A percentile compares a stretch with the other conserved stretches of the same genome.
Conservation (phyloP, 2,113 vertebrate genomes). For the Aramus guarauna region DNA sequence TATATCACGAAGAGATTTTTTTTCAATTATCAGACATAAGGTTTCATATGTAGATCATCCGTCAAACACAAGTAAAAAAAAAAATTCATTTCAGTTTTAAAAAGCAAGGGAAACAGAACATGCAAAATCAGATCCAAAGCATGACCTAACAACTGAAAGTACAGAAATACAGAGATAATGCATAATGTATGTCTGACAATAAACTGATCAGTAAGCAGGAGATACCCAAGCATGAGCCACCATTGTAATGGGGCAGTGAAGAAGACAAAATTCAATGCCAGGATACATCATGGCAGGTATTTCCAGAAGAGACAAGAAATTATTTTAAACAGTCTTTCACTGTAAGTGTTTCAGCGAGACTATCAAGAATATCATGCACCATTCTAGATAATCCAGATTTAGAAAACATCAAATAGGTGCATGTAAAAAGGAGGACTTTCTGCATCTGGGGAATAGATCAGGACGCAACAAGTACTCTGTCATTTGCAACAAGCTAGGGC, state of each 20-base stretch:
- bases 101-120: background rate
- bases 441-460: background rate
- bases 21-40: background rate
- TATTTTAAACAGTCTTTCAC: background rate
- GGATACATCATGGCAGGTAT: background rate
- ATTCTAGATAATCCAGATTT: background rate
- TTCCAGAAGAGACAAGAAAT: background rate
- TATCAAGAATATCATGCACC: background rate
- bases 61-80: background rate
- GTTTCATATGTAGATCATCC: background rate
- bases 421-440: background rate
- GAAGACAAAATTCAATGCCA: background rate
- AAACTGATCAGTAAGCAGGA: background rate
- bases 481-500: background rate
- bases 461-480: background rate
- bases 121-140: background rate
- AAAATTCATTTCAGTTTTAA: background rate
- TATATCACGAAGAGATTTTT: background rate
- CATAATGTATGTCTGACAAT: background rate
- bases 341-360: background rate
- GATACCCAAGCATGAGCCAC: background rate
- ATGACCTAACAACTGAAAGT: background rate
- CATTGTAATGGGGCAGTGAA: background rate
- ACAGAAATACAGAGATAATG: background rate
- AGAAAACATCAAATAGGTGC: background rate